Base-by-base conservation (phyloP, 2,888 invertebrate species). In the Phyllotreta cruciferae region DNA sequence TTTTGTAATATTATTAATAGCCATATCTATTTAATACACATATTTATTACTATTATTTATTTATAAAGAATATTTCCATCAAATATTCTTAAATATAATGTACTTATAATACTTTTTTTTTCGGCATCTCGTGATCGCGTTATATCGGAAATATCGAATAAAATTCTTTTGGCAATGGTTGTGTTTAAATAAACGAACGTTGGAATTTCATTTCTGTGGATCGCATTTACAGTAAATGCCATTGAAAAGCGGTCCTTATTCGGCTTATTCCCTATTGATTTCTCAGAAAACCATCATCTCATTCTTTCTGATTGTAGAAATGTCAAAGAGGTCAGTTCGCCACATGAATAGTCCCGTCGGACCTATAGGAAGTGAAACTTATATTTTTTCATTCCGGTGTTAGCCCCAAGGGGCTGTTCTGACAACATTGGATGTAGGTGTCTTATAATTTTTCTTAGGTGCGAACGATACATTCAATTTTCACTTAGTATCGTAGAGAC, bases 241-340 rank as follows among this genome's bases (percentile, higher is more conserved):
- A 37, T 44, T 47, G 24, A 47, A 47, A 47, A 56, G 38, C 38
- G 39, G 6, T 11, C 50, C 47, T 47, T 10, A 44, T 11, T 44
- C 44, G 44, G 34, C 35, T 42, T 37, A 56, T 47, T 38, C 38
- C 24, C 24, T 57, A 49, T 57, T 57, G 56, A 57, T 57, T 57
- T 57, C 47, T 49, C 38, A 57, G 56, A 57, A 56, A 57, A 47
- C 56, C 38, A 49, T 57, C 56, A 57, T 57, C 49, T 39, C 49
- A 10, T 57, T 49, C 38, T 57, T 39, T 49, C 39, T 49, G 49
- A 57, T 57, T 47, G 38, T 57, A 49, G 38, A 57, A 57, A 38
- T 49, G 49, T 57, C 49, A 57, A 47, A 49, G 47, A 49, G 41
- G 49, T 49, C 39, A 57, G 47, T 57, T 39, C 39, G 44, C 57